Evolutionary conservation across 2,888 invertebrate species (phyloP), one percentile per base, ranked within the genome.

Genomic region (Lasioglossum marginatum): DNA sequence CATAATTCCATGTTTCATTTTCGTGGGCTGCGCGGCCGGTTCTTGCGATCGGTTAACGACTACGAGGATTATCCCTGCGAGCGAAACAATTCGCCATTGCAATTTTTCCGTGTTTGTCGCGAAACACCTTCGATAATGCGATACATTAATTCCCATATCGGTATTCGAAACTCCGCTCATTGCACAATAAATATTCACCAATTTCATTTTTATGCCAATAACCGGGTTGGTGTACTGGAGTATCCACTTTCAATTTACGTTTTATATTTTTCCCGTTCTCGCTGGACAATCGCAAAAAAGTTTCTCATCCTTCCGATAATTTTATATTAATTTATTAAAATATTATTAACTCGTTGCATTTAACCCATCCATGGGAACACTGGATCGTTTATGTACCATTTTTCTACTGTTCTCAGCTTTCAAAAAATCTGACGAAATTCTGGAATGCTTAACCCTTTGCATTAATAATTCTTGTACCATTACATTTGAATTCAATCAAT

Each of bases 31-130:
- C n/a, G n/a, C 45, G 63, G 3, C 48, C 37, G 14, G 70, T 82
- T 80, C 82, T 63, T 83, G 70, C 82, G 68, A 74, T 77, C 79
- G 72, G 85, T 85, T 85, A 85, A 85, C 68, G 77, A 79, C 85
- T 74, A 60, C 16, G 52, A 16, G 68, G 40, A 80, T 85, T 77
- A 74, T 79, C n/a, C n/a, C 19, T 34, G 63, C 2, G 12, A 57
- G 14, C 43, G 31, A 31, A 19, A 48, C 66, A 79, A 84, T 79
- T 72, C 75, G 23, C n/a, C 48, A 66, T 74, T 85, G 89, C 45
- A 78, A 83, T 81, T 68, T 63, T 72, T 45, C 27, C 37, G 73
- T 31, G 70, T 83, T 79, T 79, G 48, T 63, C 78, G 57, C 19
- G 48, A 27, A 40, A 45, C 63, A 75, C 68, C 37, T 45, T 31